Conservation (phyloP, 2,113 vertebrate genomes). For the Pteronura brasiliensis region DNA sequence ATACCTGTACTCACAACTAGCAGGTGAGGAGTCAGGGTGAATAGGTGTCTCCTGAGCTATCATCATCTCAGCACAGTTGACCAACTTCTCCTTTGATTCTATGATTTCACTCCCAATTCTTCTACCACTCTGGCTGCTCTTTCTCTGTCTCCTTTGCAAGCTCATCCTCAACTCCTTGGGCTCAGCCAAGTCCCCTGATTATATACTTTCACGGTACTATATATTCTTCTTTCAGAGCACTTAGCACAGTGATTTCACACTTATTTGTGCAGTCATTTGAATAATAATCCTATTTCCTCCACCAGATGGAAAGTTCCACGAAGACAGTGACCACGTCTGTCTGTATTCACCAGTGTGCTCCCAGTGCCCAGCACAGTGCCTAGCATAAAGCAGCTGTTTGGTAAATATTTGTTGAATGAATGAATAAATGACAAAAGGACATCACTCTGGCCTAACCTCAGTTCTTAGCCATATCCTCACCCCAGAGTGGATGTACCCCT, state of each 20-base stretch:
- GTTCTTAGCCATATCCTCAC: not conserved
- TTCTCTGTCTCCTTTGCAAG: slow-evolving; percentile 33
- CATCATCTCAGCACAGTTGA: not conserved
- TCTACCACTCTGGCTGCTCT: not conserved
- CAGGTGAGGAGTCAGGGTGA: not conserved
- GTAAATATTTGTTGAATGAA: slow-evolving; percentile 45
- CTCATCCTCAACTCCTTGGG: not conserved
- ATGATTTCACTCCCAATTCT: not conserved
- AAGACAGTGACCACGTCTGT: not conserved
- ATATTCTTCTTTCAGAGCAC: not conserved
- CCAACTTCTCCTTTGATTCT: not conserved
- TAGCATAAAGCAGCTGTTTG: not conserved
- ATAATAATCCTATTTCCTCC: slow-evolving; percentile 19
- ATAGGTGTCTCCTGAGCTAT: not conserved
- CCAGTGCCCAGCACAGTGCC: not conserved
- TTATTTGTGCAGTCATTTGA: not conserved
- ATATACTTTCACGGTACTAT: not conserved
- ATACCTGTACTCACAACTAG: slow-evolving; percentile 31
- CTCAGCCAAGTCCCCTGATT: not conserved
- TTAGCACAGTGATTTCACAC: not conserved
- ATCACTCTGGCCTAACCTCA: not conserved
- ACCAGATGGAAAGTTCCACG: not conserved
- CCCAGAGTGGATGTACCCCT: not conserved
- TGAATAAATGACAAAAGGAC: not conserved
- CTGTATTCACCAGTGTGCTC: not conserved